Conservation (phyloP, 2,113 vertebrate genomes). For the Siphamia tubifer region DNA sequence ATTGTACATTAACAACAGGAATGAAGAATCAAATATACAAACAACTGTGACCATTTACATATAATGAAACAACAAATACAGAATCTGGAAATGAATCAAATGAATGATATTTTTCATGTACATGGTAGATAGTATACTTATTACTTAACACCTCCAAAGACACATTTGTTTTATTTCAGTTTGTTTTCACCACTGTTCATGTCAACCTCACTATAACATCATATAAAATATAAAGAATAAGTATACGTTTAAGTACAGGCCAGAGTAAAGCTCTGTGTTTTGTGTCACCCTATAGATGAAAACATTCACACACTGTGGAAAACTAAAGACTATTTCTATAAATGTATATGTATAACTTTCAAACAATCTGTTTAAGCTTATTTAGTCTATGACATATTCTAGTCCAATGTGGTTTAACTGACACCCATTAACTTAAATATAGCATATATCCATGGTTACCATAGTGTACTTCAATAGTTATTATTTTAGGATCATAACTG, state of each 20-base stretch:
- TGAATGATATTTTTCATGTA: conserved; percentile 39
- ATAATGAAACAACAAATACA: conserved; percentile 37
- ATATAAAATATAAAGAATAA: background rate
- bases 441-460: no score
- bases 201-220: background rate
- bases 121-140: conserved; percentile 39
- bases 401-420: no score
- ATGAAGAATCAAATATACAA: conserved; percentile 72
- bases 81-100: conserved; percentile 38
- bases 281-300: background rate
- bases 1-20: conserved; percentile 68
- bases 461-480: background rate
- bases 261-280: conserved; percentile 22
- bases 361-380: background rate
- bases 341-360: background rate
- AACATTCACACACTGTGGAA: conserved; percentile 28
- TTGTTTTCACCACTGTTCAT: conserved; percentile 13
- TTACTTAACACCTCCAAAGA: conserved; percentile 31
- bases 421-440: no score
- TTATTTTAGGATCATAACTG: conserved; percentile 3
- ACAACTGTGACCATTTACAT: conserved; percentile 42
- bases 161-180: conserved; percentile 23
- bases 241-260: conserved; percentile 6
- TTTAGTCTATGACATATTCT: background rate
- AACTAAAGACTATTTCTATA: background rate